Conservation (phyloP, 2,113 vertebrate genomes). For the Sorex araneus region DNA sequence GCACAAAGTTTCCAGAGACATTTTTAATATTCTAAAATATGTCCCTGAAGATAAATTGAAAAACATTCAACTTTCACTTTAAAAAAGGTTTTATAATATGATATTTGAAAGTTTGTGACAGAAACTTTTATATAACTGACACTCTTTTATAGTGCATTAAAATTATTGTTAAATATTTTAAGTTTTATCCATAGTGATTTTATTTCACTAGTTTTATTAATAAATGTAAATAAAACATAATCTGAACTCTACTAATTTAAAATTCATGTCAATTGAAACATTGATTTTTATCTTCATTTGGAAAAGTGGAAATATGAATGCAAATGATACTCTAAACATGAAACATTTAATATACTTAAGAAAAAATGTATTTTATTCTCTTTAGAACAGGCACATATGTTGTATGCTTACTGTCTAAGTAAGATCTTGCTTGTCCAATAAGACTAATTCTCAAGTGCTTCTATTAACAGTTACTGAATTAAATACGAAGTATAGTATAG, state of each 20-base stretch:
- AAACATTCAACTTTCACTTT: constrained; percentile 41
- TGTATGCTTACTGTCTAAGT: background rate
- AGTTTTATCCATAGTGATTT: constrained; percentile 50
- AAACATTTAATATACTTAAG: constrained; percentile 39
- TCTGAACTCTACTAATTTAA: constrained; percentile 53
- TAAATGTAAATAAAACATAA: constrained; percentile 46
- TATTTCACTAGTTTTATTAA: constrained; percentile 69
- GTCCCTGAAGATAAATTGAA: constrained; percentile 47
- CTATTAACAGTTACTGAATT: constrained; percentile 40
- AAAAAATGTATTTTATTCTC: constrained; percentile 33
- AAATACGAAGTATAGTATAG: background rate
- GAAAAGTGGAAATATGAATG: constrained; percentile 55
- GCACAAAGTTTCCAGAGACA: background rate
- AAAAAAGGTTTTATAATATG: constrained; percentile 59
- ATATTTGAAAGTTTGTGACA: constrained; percentile 46
- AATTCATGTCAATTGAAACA: constrained; percentile 55
- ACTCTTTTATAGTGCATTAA: constrained; percentile 65
- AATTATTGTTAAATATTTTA: constrained; percentile 68
- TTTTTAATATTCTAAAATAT: constrained; percentile 36
- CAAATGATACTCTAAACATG: background rate
- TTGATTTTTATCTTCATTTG: constrained; percentile 58
- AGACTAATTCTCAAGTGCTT: background rate
- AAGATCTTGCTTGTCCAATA: constrained; percentile 49
- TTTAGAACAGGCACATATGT: constrained; percentile 13
- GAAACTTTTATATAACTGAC: constrained; percentile 49